phyloP scores from a whole-genome alignment of 2,888 invertebrate species.

The Drosophila fulvimacula region DNA sequence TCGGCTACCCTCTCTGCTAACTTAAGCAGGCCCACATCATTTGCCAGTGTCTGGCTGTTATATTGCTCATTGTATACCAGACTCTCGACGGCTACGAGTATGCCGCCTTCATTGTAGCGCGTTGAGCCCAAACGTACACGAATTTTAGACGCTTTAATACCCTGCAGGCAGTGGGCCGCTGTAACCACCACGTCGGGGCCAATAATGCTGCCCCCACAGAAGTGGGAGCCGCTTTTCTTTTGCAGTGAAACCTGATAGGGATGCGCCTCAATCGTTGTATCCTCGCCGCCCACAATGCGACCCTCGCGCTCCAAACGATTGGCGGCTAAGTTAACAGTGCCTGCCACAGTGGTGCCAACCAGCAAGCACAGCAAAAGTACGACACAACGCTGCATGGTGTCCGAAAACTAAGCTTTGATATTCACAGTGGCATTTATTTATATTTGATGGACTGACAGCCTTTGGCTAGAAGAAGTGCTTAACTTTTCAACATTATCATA shows the following conservation, averaged over 20 bases:
- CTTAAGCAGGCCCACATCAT: constrained; percentile 84
- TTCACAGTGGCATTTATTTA: constrained; percentile 24
- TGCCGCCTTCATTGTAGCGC: constrained; percentile 77
- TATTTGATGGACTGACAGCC: constrained; percentile 15
- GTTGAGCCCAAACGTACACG: constrained; percentile 83
- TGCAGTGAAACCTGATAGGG: constrained; percentile 85
- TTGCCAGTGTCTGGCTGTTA: constrained; percentile 74
- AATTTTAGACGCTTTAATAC: constrained; percentile 29
- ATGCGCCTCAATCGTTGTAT: constrained; percentile 82
- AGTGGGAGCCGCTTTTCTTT: constrained; percentile 70
- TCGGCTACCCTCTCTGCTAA: constrained; percentile 66
- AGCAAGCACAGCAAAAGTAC: constrained; percentile 43
- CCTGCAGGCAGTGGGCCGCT: constrained; percentile 83
- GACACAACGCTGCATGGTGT: constrained; percentile 34
- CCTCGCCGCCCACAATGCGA: constrained; percentile 85
- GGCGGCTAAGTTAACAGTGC: constrained; percentile 41
- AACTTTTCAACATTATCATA: constrained; percentile 20
- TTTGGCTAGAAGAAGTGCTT: background rate
- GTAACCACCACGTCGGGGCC: constrained; percentile 80
- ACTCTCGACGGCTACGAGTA: constrained; percentile 70
- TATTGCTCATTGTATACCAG: constrained; percentile 76
- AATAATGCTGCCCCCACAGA: constrained; percentile 85
- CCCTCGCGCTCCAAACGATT: constrained; percentile 58
- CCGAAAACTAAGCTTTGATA: constrained; percentile 1
- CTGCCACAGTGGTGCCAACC: constrained; percentile 22